Conservation (phyloP, 2,113 vertebrate genomes). For the Amia ocellicauda region DNA sequence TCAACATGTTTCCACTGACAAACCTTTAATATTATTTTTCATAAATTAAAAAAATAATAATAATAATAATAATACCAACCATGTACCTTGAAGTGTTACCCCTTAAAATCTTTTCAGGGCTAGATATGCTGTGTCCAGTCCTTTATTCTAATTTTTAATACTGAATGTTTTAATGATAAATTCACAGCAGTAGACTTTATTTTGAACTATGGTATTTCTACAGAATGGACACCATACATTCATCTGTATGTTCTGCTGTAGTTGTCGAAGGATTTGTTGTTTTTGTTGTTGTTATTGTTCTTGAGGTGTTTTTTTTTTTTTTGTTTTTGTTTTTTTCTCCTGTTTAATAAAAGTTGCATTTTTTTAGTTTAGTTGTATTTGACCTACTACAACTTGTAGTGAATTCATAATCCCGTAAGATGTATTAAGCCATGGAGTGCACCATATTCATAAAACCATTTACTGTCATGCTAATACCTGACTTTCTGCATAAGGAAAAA, state of each 20-base stretch:
- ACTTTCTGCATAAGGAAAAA: no score
- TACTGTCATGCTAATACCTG: no score
- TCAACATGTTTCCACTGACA: no score
- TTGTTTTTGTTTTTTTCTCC: constrained; percentile 7
- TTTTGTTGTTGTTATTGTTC: no score
- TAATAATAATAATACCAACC: no score
- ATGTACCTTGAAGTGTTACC: background rate
- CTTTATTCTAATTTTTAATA: background rate
- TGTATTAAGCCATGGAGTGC: no score
- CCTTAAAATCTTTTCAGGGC: background rate
- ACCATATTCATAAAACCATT: no score
- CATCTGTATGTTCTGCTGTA: background rate
- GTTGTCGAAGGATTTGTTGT: background rate
- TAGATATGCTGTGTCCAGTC: background rate
- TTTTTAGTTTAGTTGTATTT: constrained; percentile 35
- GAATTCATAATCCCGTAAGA: no score
- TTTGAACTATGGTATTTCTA: background rate
- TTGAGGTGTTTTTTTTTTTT: background rate
- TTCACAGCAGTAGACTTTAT: background rate
- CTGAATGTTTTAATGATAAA: constrained; percentile 1
- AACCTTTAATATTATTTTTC: no score
- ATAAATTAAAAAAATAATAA: no score
- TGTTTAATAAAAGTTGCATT: constrained; percentile 34
- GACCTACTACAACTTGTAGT: no score
- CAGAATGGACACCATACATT: background rate